Evolutionary conservation across 2,888 invertebrate species (phyloP).

Genomic region (Temnothorax ravouxi): DNA sequence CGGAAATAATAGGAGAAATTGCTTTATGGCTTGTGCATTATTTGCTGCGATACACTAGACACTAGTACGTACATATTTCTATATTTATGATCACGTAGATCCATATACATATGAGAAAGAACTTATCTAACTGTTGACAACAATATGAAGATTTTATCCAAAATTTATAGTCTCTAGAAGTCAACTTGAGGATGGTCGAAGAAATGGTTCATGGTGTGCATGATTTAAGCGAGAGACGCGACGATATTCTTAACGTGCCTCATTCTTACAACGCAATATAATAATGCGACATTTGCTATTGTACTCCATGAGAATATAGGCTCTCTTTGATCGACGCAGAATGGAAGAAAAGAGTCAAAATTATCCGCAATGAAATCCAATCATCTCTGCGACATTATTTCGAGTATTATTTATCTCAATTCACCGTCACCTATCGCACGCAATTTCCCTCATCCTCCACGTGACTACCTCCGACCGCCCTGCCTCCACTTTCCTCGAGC

Average conservation of each 20-base stretch:
- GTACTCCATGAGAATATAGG: not conserved
- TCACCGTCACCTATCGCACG: not conserved
- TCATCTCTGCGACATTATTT: conserved; percentile 1
- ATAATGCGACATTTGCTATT: not conserved
- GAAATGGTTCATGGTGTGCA: not conserved
- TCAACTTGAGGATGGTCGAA: not conserved
- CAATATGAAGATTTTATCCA: not conserved
- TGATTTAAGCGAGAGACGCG: not conserved
- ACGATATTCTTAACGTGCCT: not conserved
- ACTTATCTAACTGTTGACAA: not conserved
- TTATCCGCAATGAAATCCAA: not conserved
- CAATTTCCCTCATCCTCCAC: not conserved
- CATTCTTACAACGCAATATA: not conserved
- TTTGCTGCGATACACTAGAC: not conserved
- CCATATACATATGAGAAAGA: not conserved
- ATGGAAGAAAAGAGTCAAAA: not conserved
- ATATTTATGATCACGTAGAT: not conserved
- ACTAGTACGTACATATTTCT: not conserved
- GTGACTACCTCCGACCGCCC: not conserved
- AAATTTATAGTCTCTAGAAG: conserved; percentile 2
- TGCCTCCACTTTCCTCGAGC: conserved; percentile 3
- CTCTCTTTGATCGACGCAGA: not conserved
- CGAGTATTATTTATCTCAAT: conserved; percentile 39
- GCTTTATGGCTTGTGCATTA: conserved; percentile 21
- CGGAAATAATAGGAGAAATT: conserved; percentile 31